Evolutionary conservation across 2,797 vertebrate genomes (phyloP).

Genomic region (Aplochiton taeniatus): DNA sequence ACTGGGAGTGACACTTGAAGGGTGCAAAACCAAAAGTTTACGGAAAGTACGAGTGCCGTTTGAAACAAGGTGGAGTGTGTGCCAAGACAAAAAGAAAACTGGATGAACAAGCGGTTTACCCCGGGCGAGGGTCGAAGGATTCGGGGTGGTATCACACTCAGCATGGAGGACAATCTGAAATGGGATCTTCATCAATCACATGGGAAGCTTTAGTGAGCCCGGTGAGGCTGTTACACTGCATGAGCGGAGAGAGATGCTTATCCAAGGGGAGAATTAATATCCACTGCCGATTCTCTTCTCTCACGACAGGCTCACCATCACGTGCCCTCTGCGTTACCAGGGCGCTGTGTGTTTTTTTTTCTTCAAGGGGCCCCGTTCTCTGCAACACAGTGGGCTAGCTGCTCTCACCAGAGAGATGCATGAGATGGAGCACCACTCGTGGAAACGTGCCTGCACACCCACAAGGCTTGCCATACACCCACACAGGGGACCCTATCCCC

Average conservation of each 20-base stretch:
- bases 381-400: constrained; percentile 86
- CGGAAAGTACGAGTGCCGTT: no score
- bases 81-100: not conserved
- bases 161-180: constrained; percentile 85
- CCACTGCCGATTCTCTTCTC: constrained; percentile 78
- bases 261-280: constrained; percentile 88
- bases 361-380: constrained; percentile 74
- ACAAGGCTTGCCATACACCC: no score
- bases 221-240: constrained; percentile 82
- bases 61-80: no score
- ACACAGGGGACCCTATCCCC: no score
- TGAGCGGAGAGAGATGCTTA: constrained; percentile 85
- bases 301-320: constrained; percentile 81
- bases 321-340: constrained; percentile 75
- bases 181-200: constrained; percentile 89
- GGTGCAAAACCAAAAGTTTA: no score
- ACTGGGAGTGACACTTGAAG: no score
- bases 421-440: constrained; percentile 58
- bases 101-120: not conserved
- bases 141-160: constrained; percentile 67
- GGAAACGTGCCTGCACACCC: no score
- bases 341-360: constrained; percentile 86
- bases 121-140: constrained; percentile 1
- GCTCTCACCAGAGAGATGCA: constrained; percentile 73
- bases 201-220: constrained; percentile 83